Evolutionary conservation across 2,797 vertebrate genomes (phyloP).

Genomic region (Acrossocheilus fasciatus): DNA sequence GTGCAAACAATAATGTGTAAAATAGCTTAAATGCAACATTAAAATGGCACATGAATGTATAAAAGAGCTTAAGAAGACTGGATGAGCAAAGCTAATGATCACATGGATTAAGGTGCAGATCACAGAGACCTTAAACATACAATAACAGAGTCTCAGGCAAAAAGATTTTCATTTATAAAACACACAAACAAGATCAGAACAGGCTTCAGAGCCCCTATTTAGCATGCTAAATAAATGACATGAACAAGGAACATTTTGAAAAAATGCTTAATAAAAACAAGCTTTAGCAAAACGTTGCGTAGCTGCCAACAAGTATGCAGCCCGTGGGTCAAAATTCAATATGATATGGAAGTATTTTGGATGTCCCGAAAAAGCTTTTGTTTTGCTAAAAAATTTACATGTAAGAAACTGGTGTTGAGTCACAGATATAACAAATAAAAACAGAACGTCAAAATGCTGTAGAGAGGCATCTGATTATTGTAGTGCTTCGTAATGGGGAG

Average conservation of each 20-base stretch:
- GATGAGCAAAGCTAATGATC: conserved; percentile 48
- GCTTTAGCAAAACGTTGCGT: conserved; percentile 3
- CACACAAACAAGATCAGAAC: conserved; percentile 59
- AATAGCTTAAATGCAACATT: conserved; percentile 48
- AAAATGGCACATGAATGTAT: conserved; percentile 47
- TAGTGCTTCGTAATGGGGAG: conserved; percentile 60
- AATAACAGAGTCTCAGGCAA: conserved; percentile 38
- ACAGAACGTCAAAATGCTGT: neutral
- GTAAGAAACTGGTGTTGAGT: conserved; percentile 16
- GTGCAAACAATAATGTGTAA: conserved; percentile 44
- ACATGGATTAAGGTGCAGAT: conserved; percentile 46
- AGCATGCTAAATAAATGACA: conserved; percentile 60
- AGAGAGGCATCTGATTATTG: conserved; percentile 21
- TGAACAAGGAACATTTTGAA: conserved; percentile 21
- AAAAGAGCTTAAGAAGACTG: conserved; percentile 55
- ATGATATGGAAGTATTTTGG: conserved; percentile 1
- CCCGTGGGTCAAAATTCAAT: conserved; percentile 3
- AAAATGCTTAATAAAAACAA: conserved; percentile 14
- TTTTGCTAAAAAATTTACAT: neutral
- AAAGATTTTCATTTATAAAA: conserved; percentile 37
- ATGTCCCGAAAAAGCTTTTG: conserved; percentile 14
- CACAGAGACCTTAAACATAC: conserved; percentile 40
- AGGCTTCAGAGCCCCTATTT: conserved; percentile 61
- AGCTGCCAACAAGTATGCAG: conserved; percentile 41
- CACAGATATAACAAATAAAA: conserved; percentile 12